These are phyloP conservation scores for Vesta saturnalis DNA, from an alignment of 2,888 invertebrate genomes.

Conservation along the genomic window DNA sequence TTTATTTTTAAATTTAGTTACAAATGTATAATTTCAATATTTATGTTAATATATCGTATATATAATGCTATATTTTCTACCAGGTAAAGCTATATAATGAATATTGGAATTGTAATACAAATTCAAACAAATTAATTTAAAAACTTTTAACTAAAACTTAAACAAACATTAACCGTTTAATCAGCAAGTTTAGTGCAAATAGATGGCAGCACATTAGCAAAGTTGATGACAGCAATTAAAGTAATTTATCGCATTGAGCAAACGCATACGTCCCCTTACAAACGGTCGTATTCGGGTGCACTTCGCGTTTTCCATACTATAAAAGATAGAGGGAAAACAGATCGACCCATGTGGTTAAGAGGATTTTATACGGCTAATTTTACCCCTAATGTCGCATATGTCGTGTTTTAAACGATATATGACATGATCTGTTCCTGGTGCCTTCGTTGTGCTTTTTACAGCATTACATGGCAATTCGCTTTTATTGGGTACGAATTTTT, in stretches of 20 bases:
- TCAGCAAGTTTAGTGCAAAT: constrained; percentile 46
- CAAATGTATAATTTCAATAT: too few relatives aligned
- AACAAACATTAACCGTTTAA: constrained; percentile 42
- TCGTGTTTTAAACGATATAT: constrained; percentile 52
- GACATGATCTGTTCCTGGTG: constrained; percentile 32
- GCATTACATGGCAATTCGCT: background rate
- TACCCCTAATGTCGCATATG: constrained; percentile 39
- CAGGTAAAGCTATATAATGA: background rate
- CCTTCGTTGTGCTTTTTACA: constrained; percentile 14
- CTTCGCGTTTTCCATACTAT: constrained; percentile 23
- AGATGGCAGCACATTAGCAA: constrained; percentile 54
- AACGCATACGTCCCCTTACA: constrained; percentile 44
- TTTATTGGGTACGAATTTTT: background rate
- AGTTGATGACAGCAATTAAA: constrained; percentile 59
- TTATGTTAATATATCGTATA: too few relatives aligned
- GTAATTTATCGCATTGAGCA: constrained; percentile 57
- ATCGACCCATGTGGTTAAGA: constrained; percentile 56
- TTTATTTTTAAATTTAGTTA: too few relatives aligned
- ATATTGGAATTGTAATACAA: constrained; percentile 3
- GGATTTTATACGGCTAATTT: constrained; percentile 59
- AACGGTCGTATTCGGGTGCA: constrained; percentile 33
- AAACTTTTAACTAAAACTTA: constrained; percentile 20
- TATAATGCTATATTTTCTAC: too few relatives aligned
- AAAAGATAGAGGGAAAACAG: constrained; percentile 23
- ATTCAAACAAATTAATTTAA: constrained; percentile 21